Evolutionary conservation across 2,888 invertebrate genomes (phyloP).

Genomic region (Eledone cirrhosa): DNA sequence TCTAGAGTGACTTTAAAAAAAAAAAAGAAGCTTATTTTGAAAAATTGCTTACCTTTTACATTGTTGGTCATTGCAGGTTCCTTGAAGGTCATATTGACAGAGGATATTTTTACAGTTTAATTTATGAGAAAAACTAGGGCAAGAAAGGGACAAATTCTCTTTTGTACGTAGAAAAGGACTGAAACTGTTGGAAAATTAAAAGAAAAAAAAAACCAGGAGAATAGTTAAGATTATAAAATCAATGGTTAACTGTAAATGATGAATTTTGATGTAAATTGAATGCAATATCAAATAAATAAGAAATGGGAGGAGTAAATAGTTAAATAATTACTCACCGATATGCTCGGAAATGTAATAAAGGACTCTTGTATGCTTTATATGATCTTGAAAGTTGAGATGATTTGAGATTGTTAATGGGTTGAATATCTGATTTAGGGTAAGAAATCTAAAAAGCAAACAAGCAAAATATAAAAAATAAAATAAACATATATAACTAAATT

Average conservation of each 20-base stretch:
- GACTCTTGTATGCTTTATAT: conserved; percentile 45
- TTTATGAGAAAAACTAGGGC: conserved; percentile 52
- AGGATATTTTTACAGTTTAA: conserved; percentile 50
- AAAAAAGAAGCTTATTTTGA: background rate
- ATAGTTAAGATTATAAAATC: background rate
- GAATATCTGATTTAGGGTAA: background rate
- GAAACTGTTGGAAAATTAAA: conserved; percentile 43
- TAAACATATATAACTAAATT: background rate
- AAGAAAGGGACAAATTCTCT: conserved; percentile 48
- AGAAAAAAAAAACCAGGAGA: background rate
- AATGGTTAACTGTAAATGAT: too few relatives aligned
- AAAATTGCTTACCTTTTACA: conserved; percentile 53
- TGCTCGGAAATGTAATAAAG: conserved; percentile 49
- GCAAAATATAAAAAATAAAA: background rate
- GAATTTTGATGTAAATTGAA: too few relatives aligned
- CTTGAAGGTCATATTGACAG: conserved; percentile 60
- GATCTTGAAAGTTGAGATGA: background rate
- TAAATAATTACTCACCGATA: conserved; percentile 46
- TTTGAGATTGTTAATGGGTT: background rate
- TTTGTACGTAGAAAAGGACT: conserved; percentile 59
- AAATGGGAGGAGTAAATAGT: background rate
- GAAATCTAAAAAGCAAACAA: background rate
- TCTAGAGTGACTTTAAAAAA: too few relatives aligned
- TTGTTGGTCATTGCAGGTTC: conserved; percentile 61
- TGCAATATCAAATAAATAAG: too few relatives aligned